Percentiles rank a stretch among this genome's conserved stretches.
Conservation (phyloP, 2,797 vertebrate genomes). For the Poeciliopsis presidionis region DNA sequence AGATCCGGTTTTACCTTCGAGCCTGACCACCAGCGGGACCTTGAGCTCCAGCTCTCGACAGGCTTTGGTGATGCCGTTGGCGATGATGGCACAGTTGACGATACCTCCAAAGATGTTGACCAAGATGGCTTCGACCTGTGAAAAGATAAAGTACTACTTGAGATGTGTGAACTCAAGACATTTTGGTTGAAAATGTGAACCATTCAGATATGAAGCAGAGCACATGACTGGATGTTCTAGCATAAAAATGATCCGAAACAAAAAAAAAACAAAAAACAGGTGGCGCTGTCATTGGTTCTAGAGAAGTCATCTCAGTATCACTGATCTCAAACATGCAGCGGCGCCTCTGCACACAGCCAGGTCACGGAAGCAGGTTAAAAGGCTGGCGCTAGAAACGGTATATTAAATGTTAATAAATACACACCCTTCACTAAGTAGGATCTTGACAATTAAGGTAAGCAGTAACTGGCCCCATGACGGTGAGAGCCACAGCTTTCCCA, state of each 20-base stretch:
- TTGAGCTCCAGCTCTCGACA: slow-evolving; percentile 93
- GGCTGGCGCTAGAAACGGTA: background rate
- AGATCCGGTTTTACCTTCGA: slow-evolving; percentile 86
- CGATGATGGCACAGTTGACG: slow-evolving; percentile 97
- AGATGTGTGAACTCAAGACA: background rate
- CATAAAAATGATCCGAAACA: background rate
- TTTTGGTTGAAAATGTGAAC: background rate
- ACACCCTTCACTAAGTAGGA: slow-evolving; percentile 60
- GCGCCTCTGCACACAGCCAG: slow-evolving; percentile 24
- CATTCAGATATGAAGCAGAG: background rate
- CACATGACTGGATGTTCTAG: background rate
- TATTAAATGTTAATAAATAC: slow-evolving; percentile 10
- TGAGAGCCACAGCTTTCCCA: slow-evolving; percentile 30
- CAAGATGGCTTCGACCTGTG: slow-evolving; percentile 95
- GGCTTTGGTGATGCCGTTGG: slow-evolving; percentile 97
- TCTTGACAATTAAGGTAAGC: slow-evolving; percentile 81
- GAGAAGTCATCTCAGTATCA: background rate
- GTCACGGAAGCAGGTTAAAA: slow-evolving; percentile 24
- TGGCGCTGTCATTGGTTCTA: background rate
- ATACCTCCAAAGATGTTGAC: slow-evolving; percentile 99
- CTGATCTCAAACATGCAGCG: background rate
- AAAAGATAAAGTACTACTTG: background rate
- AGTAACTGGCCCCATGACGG: slow-evolving; percentile 66
- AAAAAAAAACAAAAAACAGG: background rate
- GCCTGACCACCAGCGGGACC: slow-evolving; percentile 94